Percentiles rank a stretch among this genome's conserved stretches.
phyloP scores from a whole-genome alignment of 35 echinoderm and acorn worm species.

The Apostichopus californicus region DNA sequence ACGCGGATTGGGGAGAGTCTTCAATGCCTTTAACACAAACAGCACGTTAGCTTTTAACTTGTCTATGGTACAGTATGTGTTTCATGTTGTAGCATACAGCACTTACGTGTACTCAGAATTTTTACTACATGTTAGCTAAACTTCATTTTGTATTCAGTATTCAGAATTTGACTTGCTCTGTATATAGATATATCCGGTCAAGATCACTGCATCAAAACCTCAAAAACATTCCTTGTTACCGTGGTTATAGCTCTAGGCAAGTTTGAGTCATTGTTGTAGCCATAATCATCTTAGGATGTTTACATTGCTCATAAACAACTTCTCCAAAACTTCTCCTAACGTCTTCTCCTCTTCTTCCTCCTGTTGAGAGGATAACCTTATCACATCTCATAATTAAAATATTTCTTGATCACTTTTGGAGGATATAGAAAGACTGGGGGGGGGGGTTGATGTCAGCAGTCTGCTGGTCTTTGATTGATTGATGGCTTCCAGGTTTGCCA shows the following conservation, averaged over 20 bases:
- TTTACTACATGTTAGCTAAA: too few species aligned
- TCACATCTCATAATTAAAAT: slow-evolving; percentile 11
- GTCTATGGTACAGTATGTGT: too few species aligned
- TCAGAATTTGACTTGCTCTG: too few species aligned
- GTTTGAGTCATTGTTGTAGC: neutral
- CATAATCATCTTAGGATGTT: neutral
- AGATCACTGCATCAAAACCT: too few species aligned
- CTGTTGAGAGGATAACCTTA: slow-evolving; percentile 13
- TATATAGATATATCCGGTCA: too few species aligned
- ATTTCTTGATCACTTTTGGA: slow-evolving; percentile 1
- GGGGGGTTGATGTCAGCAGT: neutral
- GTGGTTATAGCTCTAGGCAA: neutral
- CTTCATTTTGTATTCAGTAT: too few species aligned
- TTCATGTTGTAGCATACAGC: too few species aligned
- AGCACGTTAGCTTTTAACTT: too few species aligned
- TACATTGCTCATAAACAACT: neutral
- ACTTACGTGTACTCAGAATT: too few species aligned
- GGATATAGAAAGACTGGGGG: neutral
- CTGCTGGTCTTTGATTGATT: neutral
- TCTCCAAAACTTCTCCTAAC: neutral
- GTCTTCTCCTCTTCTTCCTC: neutral
- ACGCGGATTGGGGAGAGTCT: too few species aligned
- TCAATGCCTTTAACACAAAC: too few species aligned
- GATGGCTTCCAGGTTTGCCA: neutral
- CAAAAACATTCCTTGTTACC: neutral